Evolutionary conservation across 1,140 invertebrate genomes (phyloP), one percentile per base, ranked within the genome.

Genomic region (Drosophila varians): DNA sequence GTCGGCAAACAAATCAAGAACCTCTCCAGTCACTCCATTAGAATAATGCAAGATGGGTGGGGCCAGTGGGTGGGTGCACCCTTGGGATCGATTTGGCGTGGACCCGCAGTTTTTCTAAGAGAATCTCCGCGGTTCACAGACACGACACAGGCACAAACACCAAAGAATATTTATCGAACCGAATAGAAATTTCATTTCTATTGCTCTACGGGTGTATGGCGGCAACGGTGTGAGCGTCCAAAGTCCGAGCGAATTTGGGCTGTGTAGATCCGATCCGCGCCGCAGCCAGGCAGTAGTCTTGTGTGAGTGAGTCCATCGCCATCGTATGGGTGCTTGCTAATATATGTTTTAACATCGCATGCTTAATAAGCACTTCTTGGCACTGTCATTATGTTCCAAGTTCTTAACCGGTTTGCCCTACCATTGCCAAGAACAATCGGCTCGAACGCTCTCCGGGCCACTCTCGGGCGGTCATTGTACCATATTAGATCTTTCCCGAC

Each of bases 121-220:
- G 52, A 38, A 38, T 38, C 36, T 38, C 34, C 3, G 31, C 43
- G n/a, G 26, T 6, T 11, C 25, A 42, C 54, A 55, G 16, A 47
- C 54, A 86, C 45, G n/a, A n/a, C n/a, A n/a, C n/a, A n/a, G n/a
- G 31, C 25, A 16, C 47, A 53, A 23, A 40, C 7, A 11, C 31
- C 42, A 9, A 19, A 47, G 66, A 52, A 36, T 42, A 76, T 78
- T 78, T 79, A 79, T 75, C 80, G 45, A 57, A 66, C 52, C 54
- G 56, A 58, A 76, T 86, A 80, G 80, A 86, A 80, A 84, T 86
- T 86, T 84, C 76, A 84, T 78, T 75, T 61, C 56, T 60, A 71
- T 65, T 19, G 42, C 51, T 58, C n/a, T n/a, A n/a, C n/a, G n/a
- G n/a, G n/a, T n/a, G n/a, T n/a, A n/a, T n/a, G n/a, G n/a, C n/a